Evolutionary conservation across 2,888 invertebrate species (phyloP).

Genomic region (Pollenia amentaria): DNA sequence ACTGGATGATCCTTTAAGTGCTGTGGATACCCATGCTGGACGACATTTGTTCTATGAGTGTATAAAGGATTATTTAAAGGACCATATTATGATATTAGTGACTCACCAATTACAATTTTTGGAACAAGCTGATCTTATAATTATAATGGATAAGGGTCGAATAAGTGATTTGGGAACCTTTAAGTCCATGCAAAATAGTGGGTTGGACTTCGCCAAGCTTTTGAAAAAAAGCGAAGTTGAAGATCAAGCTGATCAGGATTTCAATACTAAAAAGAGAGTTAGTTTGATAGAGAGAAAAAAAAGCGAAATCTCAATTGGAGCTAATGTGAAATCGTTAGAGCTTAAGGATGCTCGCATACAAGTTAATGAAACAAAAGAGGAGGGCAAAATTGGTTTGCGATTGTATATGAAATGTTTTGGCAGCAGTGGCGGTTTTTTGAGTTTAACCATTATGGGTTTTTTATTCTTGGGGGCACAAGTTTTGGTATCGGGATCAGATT

Average conservation of each 20-base stretch:
- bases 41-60: slow-evolving; percentile 92
- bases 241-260: slow-evolving; percentile 78
- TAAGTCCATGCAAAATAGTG: slow-evolving; percentile 89
- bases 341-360: slow-evolving; percentile 84
- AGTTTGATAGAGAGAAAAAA: slow-evolving; percentile 80
- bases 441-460: slow-evolving; percentile 86
- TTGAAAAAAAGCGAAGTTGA: slow-evolving; percentile 86
- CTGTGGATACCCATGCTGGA: slow-evolving; percentile 96
- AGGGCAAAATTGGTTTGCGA: slow-evolving; percentile 87
- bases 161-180: slow-evolving; percentile 87
- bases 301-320: slow-evolving; percentile 84
- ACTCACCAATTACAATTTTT: slow-evolving; percentile 94
- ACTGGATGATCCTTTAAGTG: slow-evolving; percentile 95
- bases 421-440: slow-evolving; percentile 88
- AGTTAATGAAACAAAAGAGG: slow-evolving; percentile 86
- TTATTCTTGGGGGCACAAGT: slow-evolving; percentile 89
- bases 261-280: slow-evolving; percentile 38
- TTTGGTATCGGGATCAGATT: slow-evolving; percentile 90
- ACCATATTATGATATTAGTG: slow-evolving; percentile 90
- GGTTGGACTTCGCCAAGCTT: slow-evolving; percentile 91
- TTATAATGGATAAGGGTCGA: slow-evolving; percentile 83
- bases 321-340: slow-evolving; percentile 85
- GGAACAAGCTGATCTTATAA: slow-evolving; percentile 87
- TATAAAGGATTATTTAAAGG: slow-evolving; percentile 85
- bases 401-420: slow-evolving; percentile 89